Evolutionary conservation across 2,888 invertebrate species (phyloP), one percentile per base, ranked within the genome.

Genomic region (Margaritifera margaritifera): DNA sequence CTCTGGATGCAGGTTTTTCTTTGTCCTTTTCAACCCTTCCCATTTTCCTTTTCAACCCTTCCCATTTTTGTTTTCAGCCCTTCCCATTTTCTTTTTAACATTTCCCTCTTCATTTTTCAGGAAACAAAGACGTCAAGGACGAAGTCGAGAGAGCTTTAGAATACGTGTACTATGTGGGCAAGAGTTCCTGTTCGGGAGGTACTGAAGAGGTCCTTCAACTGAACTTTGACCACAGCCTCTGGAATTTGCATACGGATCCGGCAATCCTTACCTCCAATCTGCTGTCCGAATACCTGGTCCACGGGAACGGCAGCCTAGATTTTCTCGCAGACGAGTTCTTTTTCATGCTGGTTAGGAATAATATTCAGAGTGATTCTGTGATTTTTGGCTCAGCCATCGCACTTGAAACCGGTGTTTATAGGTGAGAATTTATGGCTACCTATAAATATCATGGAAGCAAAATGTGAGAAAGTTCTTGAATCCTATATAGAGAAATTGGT

Each of bases 381-480:
- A 80, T 87, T 61, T 87, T 84, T 64, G 88, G 88, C 1, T 86
- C 86, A 4, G 86, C 85, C 20, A 82, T 86, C 22, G 87, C 84
- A 8, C 50, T 87, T 19, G 85, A 86, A 68, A 74, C 79, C 1
- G 79, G 72, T 2, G 74, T 84, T 2, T 80, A 79, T 60, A 77
- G 72, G 77, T 77, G 66, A 25, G 60, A 22, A 20, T 20, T 27
- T 25, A 20, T 25, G 71, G 22, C n/a, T 51, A 18, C 66, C 8
- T 22, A 27, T n/a, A 20, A 6, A 27, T 22, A 22, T 59, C 2
- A 0, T 15, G 15, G 42, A 42, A 2, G 15, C 42, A 42, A 42
- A 42, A 42, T 15, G 42, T 11, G 42, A 42, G 11, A 42, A 42
- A 42, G 42, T 8, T 42, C 42, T 2, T 42, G 11, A 42, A 15